phyloP scores from a whole-genome alignment of 2,888 invertebrate species.

The Tiphia femorata region DNA sequence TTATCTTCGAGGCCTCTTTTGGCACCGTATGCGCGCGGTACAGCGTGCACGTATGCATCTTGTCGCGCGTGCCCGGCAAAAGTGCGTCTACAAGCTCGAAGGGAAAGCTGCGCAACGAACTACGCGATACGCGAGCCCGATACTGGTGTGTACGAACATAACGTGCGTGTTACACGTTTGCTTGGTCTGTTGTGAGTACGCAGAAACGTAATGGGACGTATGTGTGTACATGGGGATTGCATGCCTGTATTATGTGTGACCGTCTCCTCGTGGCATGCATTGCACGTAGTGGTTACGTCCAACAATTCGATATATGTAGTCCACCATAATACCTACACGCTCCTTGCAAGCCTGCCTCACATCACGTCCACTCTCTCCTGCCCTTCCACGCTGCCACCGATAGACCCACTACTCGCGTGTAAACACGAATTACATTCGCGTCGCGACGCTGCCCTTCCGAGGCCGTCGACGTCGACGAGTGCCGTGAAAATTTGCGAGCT shows the following conservation, averaged over 20 bases:
- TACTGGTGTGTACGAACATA: too few relatives aligned
- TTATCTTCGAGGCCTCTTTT: too few relatives aligned
- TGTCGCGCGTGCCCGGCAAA: too few relatives aligned
- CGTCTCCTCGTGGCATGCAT: conserved; percentile 28
- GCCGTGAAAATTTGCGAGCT: too few relatives aligned
- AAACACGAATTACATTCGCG: conserved; percentile 41
- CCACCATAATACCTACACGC: conserved; percentile 41
- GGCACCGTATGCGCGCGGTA: too few relatives aligned
- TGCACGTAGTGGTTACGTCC: conserved; percentile 34
- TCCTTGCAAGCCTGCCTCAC: conserved; percentile 39
- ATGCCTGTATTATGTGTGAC: conserved; percentile 14
- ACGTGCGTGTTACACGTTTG: neutral
- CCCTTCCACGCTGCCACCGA: neutral
- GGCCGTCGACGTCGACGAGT: conserved; percentile 42
- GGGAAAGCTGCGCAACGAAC: too few relatives aligned
- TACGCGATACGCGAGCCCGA: too few relatives aligned
- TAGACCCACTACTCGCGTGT: conserved; percentile 24
- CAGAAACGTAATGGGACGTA: neutral
- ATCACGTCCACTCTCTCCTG: too few relatives aligned
- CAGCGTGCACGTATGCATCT: too few relatives aligned
- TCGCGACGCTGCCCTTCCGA: conserved; percentile 28
- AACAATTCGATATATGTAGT: conserved; percentile 27
- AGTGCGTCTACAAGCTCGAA: too few relatives aligned
- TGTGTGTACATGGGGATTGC: conserved; percentile 30
- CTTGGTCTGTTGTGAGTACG: neutral